Evolutionary conservation across 2,888 invertebrate genomes (phyloP).

Genomic region (Athetis lepigone): DNA sequence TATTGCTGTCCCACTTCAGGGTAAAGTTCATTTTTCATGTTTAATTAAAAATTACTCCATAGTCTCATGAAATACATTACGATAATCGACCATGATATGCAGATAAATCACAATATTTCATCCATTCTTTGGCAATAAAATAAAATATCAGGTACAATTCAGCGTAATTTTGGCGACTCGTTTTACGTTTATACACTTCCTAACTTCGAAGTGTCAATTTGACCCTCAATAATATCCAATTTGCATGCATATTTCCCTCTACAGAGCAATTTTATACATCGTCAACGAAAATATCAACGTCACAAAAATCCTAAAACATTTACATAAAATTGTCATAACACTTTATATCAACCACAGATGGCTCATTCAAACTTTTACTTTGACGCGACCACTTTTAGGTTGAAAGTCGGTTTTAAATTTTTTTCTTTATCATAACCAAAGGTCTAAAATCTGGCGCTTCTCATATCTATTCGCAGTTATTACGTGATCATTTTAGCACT

Average conservation of each 20-base stretch:
- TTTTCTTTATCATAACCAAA: conserved; percentile 25
- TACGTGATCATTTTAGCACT: conserved; percentile 43
- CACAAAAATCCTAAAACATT: conserved; percentile 52
- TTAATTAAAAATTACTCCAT: too few species aligned
- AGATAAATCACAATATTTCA: too few species aligned
- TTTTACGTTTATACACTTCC: not conserved
- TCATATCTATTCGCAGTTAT: conserved; percentile 49
- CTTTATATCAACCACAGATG: conserved; percentile 45
- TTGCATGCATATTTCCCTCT: conserved; percentile 46
- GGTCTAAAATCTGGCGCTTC: conserved; percentile 44
- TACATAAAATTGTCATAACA: conserved; percentile 50
- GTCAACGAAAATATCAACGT: conserved; percentile 26
- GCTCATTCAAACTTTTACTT: not conserved
- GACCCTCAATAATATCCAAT: conserved; percentile 41
- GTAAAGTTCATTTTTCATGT: too few species aligned
- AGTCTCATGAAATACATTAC: too few species aligned
- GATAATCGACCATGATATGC: too few species aligned
- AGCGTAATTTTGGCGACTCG: too few species aligned
- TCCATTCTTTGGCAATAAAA: too few species aligned
- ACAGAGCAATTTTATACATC: conserved; percentile 28
- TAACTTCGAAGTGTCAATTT: conserved; percentile 21
- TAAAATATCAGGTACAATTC: too few species aligned
- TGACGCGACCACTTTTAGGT: accelerated
- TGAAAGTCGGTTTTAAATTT: conserved; percentile 8
- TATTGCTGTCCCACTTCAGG: too few species aligned